phyloP scores from a whole-genome alignment of 2,797 vertebrate species.

The Enteromius trimaculatus region DNA sequence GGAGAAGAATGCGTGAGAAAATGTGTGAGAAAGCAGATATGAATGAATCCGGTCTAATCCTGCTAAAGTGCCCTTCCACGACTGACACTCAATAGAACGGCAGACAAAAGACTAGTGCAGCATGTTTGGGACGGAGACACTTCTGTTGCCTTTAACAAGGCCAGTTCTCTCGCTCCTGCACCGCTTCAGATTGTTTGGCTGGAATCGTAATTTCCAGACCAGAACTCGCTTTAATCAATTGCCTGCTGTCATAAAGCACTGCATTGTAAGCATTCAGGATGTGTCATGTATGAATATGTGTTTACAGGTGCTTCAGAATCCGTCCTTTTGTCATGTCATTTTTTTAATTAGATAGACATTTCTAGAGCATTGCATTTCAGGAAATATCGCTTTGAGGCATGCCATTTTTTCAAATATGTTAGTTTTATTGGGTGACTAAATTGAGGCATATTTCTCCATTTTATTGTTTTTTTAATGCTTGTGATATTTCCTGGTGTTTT shows the following conservation, averaged over 20 bases:
- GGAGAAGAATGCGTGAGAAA: background rate
- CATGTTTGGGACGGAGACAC: background rate
- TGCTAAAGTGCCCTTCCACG: background rate
- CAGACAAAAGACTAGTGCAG: conserved; percentile 2
- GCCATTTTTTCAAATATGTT: background rate
- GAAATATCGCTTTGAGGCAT: background rate
- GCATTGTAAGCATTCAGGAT: background rate
- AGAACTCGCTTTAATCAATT: background rate
- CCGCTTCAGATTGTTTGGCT: background rate
- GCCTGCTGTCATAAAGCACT: background rate
- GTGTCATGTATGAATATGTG: background rate
- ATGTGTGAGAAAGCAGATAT: conserved; percentile 16
- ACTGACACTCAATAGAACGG: background rate
- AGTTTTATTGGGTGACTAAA: too few relatives aligned
- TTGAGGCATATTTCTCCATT: background rate
- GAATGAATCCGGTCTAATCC: background rate
- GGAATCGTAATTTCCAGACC: background rate
- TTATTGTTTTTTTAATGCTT: background rate
- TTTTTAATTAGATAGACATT: background rate
- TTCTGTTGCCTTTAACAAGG: background rate
- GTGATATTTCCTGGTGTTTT: background rate
- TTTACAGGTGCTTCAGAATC: background rate
- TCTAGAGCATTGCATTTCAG: background rate
- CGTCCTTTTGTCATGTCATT: background rate
- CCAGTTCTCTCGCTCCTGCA: background rate